These are phyloP conservation scores for Dryobates pubescens DNA, from an alignment of 2,797 vertebrate species.

Conservation along the genomic window DNA sequence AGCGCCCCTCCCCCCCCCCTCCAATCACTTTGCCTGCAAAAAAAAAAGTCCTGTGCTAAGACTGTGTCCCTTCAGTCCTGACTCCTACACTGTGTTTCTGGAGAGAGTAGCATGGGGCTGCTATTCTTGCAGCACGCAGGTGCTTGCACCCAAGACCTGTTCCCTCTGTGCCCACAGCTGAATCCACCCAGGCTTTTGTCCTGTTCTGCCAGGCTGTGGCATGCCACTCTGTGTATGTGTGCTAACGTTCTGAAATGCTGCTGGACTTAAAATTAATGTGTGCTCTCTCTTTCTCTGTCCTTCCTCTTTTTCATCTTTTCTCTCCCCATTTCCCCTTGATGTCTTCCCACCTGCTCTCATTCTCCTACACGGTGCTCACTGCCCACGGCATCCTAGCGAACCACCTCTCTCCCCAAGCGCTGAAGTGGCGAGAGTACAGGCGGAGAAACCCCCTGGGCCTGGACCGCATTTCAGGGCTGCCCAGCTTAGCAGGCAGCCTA, in stretches of 20 bases:
- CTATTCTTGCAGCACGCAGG: neutral
- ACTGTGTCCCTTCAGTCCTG: neutral
- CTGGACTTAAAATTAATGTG: conserved; percentile 28
- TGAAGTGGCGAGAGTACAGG: conserved; percentile 97
- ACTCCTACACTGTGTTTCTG: neutral
- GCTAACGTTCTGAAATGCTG: neutral
- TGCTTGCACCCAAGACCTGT: neutral
- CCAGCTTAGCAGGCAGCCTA: conserved; percentile 76
- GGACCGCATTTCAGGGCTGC: conserved; percentile 76
- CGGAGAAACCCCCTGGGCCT: conserved; percentile 91
- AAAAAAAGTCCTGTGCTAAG: neutral
- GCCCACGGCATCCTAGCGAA: conserved; percentile 79
- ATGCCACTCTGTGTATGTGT: neutral
- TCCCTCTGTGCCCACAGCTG: neutral
- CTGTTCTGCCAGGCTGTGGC: neutral
- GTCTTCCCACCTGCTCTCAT: neutral
- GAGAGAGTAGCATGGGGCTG: neutral
- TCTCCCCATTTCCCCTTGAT: neutral
- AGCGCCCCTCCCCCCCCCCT: neutral
- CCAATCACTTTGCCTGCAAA: neutral
- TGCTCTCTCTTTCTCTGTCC: conserved; percentile 36
- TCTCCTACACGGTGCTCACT: neutral
- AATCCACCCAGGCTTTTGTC: neutral
- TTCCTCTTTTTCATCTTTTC: neutral
- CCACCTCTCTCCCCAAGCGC: conserved; percentile 94